Percentiles rank a stretch among this genome's conserved stretches.
These are phyloP conservation scores for Dioctria linearis DNA, from an alignment of 2,888 invertebrate genomes.

Conservation along the genomic window DNA sequence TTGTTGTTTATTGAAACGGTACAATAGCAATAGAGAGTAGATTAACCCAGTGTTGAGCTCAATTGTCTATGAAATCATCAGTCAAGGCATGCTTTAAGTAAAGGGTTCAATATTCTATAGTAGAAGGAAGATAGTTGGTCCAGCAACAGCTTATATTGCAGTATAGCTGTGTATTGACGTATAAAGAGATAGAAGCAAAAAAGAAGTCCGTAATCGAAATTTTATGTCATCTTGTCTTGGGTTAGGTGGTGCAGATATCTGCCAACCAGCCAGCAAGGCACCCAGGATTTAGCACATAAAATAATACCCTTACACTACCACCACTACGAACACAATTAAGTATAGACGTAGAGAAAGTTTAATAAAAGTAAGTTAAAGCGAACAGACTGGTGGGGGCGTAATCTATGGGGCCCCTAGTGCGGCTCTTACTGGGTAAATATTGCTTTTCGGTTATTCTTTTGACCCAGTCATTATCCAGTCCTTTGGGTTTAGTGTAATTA, in stretches of 20 bases:
- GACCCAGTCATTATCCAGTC: conserved; percentile 37
- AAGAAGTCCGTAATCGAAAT: conserved; percentile 41
- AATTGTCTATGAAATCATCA: conserved; percentile 6
- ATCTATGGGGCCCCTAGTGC: conserved; percentile 11
- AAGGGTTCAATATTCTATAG: neutral
- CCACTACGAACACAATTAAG: no score
- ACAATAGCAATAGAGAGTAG: neutral
- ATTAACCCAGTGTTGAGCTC: neutral
- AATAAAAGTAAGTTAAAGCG: conserved; percentile 11
- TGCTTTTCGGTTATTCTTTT: conserved; percentile 40
- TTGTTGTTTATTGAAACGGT: neutral
- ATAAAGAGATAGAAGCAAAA: neutral
- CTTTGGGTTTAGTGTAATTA: conserved; percentile 33
- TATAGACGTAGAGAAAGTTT: neutral
- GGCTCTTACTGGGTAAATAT: conserved; percentile 24
- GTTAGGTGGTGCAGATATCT: conserved; percentile 16
- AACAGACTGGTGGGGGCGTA: neutral
- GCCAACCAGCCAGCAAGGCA: neutral
- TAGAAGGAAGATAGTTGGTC: neutral
- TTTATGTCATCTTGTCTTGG: conserved; percentile 39
- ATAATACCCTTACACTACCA: neutral
- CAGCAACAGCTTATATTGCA: conserved; percentile 20
- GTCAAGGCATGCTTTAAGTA: neutral
- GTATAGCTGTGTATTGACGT: no score
- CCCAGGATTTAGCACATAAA: conserved; percentile 27